Conservation (phyloP, 2,797 vertebrate genomes). For the Molossus alvarezi region DNA sequence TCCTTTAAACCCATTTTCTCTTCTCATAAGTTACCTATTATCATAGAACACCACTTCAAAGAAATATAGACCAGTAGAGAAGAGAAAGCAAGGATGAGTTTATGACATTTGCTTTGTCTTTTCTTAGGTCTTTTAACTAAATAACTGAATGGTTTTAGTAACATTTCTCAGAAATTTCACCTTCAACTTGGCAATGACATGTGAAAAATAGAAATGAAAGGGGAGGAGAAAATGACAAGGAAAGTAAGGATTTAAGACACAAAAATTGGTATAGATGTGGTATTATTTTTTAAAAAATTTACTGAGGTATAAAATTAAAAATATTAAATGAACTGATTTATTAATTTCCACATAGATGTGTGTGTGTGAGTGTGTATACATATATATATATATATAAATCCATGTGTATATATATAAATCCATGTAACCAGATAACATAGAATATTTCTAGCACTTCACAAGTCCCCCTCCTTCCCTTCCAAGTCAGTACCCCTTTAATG, state of each 20-base stretch:
- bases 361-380: too few species aligned
- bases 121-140: constrained; percentile 18
- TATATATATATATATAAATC: too few species aligned
- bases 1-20: constrained; percentile 40
- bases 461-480: not conserved
- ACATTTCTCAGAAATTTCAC: constrained; percentile 44
- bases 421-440: not conserved
- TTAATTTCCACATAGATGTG: not conserved
- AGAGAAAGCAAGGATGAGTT: not conserved
- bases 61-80: constrained; percentile 10
- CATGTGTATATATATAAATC: not conserved
- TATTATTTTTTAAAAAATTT: not conserved
- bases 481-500: not conserved
- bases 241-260: not conserved
- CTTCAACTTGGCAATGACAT: not conserved
- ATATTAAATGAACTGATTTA: not conserved
- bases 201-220: not conserved
- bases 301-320: not conserved
- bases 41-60: not conserved
- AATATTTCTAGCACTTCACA: not conserved
- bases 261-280: not conserved
- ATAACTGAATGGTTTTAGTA: not conserved
- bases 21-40: not conserved
- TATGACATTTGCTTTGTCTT: constrained; percentile 12
- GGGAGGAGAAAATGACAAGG: not conserved